A percentile compares a stretch with the other conserved stretches of the same genome.
Evolutionary conservation across 2,797 vertebrate species (phyloP).

Genomic region (Ataeniobius toweri): DNA sequence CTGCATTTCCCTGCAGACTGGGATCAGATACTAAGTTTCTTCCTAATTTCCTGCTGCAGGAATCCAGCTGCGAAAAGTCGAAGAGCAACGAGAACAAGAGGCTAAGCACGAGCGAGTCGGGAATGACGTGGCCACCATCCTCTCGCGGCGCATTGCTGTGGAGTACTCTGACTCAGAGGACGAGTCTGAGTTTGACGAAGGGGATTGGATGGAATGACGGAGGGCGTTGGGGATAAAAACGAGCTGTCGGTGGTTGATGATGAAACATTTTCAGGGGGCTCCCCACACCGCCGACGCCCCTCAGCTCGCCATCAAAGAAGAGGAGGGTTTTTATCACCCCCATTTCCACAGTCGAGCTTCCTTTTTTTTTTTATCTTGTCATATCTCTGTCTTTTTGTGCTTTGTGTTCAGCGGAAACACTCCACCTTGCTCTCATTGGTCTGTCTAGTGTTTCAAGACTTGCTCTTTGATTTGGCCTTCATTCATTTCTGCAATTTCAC

Average conservation of each 20-base stretch:
- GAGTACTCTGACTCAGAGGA: conserved; percentile 98
- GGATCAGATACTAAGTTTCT: not conserved
- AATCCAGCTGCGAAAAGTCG: conserved; percentile 97
- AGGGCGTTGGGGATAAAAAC: not conserved
- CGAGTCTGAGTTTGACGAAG: conserved; percentile 97
- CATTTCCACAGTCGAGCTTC: conserved; percentile 34
- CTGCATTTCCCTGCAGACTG: not conserved
- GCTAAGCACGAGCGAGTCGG: conserved; percentile 96
- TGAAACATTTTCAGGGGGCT: conserved; percentile 38
- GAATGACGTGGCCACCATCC: conserved; percentile 96
- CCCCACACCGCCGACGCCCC: conserved; percentile 17
- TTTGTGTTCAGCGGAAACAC: conserved; percentile 52
- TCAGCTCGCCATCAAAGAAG: conserved; percentile 31
- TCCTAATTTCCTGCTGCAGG: conserved; percentile 72
- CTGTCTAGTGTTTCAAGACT: conserved; percentile 53
- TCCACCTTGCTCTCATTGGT: conserved; percentile 40
- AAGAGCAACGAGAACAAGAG: conserved; percentile 97
- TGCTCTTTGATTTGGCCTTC: conserved; percentile 35
- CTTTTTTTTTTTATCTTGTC: conserved; percentile 29
- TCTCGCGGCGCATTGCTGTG: conserved; percentile 96
- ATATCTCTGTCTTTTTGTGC: conserved; percentile 59
- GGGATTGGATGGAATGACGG: conserved; percentile 94
- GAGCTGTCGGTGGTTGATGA: conserved; percentile 25
- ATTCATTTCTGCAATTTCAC: conserved; percentile 55
- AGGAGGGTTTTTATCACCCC: conserved; percentile 24